Evolutionary conservation across 2,113 vertebrate genomes (phyloP).

Genomic region (Lampris incognitus): DNA sequence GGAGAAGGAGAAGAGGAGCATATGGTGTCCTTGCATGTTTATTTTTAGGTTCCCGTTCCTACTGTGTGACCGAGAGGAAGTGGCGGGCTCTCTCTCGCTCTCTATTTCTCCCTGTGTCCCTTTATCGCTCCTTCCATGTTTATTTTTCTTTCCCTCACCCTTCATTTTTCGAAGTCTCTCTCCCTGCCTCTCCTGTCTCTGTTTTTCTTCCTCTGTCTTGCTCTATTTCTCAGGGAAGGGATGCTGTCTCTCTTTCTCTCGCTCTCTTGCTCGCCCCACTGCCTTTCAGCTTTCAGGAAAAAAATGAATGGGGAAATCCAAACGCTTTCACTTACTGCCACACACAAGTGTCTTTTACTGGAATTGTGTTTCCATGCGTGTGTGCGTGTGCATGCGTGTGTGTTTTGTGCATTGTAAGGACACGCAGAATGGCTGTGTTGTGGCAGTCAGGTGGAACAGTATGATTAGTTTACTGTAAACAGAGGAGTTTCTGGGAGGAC

Average conservation of each 20-base stretch:
- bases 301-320: constrained; percentile 44
- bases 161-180: neutral
- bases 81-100: constrained; percentile 27
- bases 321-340: constrained; percentile 29
- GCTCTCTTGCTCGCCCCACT: constrained; percentile 1
- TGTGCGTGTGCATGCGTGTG: constrained; percentile 4
- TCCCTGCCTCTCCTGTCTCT: neutral
- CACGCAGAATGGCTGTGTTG: constrained; percentile 24
- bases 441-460: constrained; percentile 17
- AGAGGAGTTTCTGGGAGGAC: constrained; percentile 27
- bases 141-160: neutral
- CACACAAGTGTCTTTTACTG: constrained; percentile 49
- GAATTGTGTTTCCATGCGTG: constrained; percentile 8
- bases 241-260: constrained; percentile 12
- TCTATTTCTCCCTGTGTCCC: constrained; percentile 43
- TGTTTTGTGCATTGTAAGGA: constrained; percentile 1
- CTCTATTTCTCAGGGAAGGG: too few relatives aligned
- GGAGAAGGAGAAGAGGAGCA: constrained; percentile 42
- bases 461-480: constrained; percentile 34
- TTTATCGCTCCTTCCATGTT: neutral
- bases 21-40: constrained; percentile 74
- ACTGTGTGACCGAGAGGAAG: constrained; percentile 61
- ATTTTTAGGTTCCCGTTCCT: constrained; percentile 72
- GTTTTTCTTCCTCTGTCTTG: neutral
- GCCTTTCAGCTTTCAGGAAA: neutral